Conservation (phyloP, 2,797 vertebrate species). For the Syngnathus acus region DNA sequence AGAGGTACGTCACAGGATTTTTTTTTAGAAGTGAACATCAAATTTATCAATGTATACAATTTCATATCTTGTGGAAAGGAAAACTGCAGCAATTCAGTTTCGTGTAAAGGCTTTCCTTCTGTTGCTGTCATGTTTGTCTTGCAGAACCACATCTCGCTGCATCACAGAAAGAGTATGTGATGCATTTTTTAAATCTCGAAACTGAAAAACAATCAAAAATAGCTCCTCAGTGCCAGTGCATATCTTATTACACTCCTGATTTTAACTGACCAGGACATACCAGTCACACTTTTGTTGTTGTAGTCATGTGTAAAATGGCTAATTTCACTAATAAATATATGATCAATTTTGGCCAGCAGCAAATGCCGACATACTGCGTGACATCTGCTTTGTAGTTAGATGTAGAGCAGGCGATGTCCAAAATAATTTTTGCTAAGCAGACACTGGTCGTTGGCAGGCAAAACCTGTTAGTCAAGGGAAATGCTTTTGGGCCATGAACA, state of each 20-base stretch:
- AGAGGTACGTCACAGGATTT: not conserved
- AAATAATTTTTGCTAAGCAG: constrained; percentile 65
- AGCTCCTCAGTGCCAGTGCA: constrained; percentile 22
- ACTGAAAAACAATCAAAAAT: constrained; percentile 41
- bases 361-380: constrained; percentile 63
- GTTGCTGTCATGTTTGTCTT: constrained; percentile 13
- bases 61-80: not conserved
- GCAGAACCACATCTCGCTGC: constrained; percentile 7
- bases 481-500: constrained; percentile 64
- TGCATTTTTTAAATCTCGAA: constrained; percentile 47
- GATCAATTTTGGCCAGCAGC: constrained; percentile 59
- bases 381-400: constrained; percentile 69
- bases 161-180: constrained; percentile 22
- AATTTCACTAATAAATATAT: constrained; percentile 60
- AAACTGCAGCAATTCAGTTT: not conserved
- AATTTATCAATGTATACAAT: not conserved
- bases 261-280: constrained; percentile 14
- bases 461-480: constrained; percentile 63
- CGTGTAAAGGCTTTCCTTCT: constrained; percentile 9
- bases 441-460: constrained; percentile 66
- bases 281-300: constrained; percentile 14
- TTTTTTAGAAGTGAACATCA: not conserved
- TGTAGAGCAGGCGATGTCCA: constrained; percentile 50
- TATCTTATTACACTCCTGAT: constrained; percentile 18
- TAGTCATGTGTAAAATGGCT: constrained; percentile 34